Evolutionary conservation across 1,140 invertebrate species (phyloP).

Genomic region (Olivierus martensii): DNA sequence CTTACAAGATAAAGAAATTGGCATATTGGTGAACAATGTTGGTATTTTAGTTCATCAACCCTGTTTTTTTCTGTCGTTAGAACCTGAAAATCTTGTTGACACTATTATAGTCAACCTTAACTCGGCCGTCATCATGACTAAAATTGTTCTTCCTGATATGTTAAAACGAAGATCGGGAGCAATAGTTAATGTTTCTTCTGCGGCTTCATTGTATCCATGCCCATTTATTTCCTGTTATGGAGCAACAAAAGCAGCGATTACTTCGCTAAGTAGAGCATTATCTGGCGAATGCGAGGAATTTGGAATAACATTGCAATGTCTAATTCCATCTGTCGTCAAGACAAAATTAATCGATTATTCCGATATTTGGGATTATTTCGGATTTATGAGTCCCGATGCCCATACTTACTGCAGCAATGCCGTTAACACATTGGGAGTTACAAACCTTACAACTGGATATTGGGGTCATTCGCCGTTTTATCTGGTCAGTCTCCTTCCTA

Average conservation of each 20-base stretch:
- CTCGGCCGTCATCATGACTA: too few relatives aligned
- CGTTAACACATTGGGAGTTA: conserved; percentile 60
- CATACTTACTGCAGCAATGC: conserved; percentile 59
- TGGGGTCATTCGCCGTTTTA: conserved; percentile 70
- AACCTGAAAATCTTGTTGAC: too few relatives aligned
- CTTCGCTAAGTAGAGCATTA: conserved; percentile 71
- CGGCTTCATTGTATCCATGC: too few relatives aligned
- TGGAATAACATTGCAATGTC: conserved; percentile 66
- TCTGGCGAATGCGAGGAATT: conserved; percentile 58
- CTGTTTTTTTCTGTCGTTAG: too few relatives aligned
- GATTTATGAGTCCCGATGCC: conserved; percentile 60
- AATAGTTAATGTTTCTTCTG: too few relatives aligned
- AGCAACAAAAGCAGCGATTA: conserved; percentile 45
- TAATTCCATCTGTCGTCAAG: conserved; percentile 70
- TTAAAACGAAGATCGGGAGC: too few relatives aligned
- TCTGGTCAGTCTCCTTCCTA: too few relatives aligned
- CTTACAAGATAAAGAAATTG: conserved; percentile 7
- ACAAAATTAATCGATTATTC: conserved; percentile 83
- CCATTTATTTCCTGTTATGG: too few relatives aligned
- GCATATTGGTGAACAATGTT: conserved; percentile 20
- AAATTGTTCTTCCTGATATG: too few relatives aligned
- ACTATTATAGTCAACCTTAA: too few relatives aligned
- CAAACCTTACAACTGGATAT: conserved; percentile 64
- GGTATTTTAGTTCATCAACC: too few relatives aligned
- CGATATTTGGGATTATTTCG: conserved; percentile 49